A percentile compares a stretch with the other conserved stretches of the same genome.
Evolutionary conservation across 2,888 invertebrate genomes (phyloP).

Genomic region (Lepidocyrtoides sp.): DNA sequence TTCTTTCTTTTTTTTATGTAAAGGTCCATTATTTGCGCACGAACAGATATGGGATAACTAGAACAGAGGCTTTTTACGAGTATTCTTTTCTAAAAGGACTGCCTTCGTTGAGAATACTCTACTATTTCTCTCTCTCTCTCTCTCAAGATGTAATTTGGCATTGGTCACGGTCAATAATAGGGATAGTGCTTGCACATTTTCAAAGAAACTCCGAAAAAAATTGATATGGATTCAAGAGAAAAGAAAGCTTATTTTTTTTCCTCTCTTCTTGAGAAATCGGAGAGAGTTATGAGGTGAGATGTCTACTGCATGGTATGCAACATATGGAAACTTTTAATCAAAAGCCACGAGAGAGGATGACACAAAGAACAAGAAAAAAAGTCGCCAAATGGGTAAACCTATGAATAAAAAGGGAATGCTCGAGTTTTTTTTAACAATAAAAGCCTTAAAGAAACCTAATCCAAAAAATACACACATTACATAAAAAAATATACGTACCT

Average conservation of each 20-base stretch:
- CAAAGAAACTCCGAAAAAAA: slow-evolving; percentile 35
- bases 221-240: slow-evolving; percentile 22
- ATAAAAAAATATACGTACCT: slow-evolving; percentile 4
- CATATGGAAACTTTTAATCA: slow-evolving; percentile 73
- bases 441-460: slow-evolving; percentile 13
- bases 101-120: neutral
- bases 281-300: slow-evolving; percentile 33
- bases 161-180: slow-evolving; percentile 77
- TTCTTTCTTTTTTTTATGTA: neutral
- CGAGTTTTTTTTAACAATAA: slow-evolving; percentile 52
- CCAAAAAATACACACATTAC: slow-evolving; percentile 9
- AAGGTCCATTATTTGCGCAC: neutral
- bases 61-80: neutral
- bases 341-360: slow-evolving; percentile 47
- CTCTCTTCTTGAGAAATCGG: neutral
- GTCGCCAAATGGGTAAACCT: slow-evolving; percentile 54
- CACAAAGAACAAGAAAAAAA: too few species aligned
- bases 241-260: slow-evolving; percentile 41
- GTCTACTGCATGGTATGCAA: neutral
- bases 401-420: slow-evolving; percentile 18
- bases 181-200: slow-evolving; percentile 73
- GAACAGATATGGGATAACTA: neutral
- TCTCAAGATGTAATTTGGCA: slow-evolving; percentile 70
- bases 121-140: neutral
- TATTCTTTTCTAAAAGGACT: neutral